These are phyloP conservation scores for Acipenser oxyrinchus DNA, from an alignment of 2,797 vertebrate species.

Conservation along the genomic window DNA sequence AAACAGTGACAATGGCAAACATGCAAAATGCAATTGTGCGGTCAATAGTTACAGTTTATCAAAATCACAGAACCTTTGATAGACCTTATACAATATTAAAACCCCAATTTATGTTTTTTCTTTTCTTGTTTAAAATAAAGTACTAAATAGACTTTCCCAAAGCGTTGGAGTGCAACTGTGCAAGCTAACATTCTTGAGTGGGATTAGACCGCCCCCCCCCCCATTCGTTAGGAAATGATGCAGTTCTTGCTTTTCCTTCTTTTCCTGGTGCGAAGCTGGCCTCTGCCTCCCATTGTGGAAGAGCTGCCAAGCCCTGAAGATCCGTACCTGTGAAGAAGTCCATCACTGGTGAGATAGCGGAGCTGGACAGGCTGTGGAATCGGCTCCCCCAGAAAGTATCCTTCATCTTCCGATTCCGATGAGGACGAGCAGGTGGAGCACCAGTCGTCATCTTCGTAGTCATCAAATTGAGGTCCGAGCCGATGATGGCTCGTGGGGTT, in stretches of 20 bases:
- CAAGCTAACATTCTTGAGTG: conserved; percentile 59
- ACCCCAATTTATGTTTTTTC: conserved; percentile 23
- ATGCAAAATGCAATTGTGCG: conserved; percentile 50
- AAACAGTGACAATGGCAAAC: conserved; percentile 42
- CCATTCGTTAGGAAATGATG: conserved; percentile 79
- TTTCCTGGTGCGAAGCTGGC: conserved; percentile 83
- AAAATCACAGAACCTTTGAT: conserved; percentile 38
- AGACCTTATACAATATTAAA: conserved; percentile 45
- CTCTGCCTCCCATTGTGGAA: conserved; percentile 58
- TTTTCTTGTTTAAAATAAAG: conserved; percentile 50
- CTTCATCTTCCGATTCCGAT: conserved; percentile 94
- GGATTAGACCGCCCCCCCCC: conserved; percentile 23
- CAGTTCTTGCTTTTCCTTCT: conserved; percentile 98
- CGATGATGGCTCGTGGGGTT: conserved; percentile 70
- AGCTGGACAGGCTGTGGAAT: conserved; percentile 86
- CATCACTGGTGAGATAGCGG: conserved; percentile 86
- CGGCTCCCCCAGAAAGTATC: conserved; percentile 93
- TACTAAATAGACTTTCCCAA: conserved; percentile 10
- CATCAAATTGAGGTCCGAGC: conserved; percentile 75
- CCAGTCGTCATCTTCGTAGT: conserved; percentile 84
- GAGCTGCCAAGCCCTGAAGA: conserved; percentile 53
- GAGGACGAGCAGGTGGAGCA: conserved; percentile 98
- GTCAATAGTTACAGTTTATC: conserved; percentile 44
- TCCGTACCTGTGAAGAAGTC: conserved; percentile 87
- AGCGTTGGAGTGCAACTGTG: conserved; percentile 51